Evolutionary conservation across 1,140 invertebrate genomes (phyloP).

Genomic region (Oscheius sp.): DNA sequence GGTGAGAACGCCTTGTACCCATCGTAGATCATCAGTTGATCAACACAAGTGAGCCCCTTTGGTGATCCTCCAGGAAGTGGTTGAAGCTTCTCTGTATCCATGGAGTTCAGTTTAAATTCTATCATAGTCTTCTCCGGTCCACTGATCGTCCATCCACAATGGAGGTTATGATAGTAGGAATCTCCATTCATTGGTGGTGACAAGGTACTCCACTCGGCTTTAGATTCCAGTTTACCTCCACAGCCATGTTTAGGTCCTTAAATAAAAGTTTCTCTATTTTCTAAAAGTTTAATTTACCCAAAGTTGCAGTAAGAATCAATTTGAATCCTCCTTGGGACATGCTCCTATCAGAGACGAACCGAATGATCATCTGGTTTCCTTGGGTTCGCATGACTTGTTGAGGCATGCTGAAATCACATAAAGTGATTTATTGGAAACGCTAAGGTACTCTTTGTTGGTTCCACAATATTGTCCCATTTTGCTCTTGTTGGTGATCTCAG

Average conservation of each 20-base stretch:
- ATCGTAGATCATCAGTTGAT: slow-evolving; percentile 51
- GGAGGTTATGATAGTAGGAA: slow-evolving; percentile 45
- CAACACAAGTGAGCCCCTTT: slow-evolving; percentile 9
- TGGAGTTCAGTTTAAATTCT: slow-evolving; percentile 39
- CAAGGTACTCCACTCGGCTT: slow-evolving; percentile 44
- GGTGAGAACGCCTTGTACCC: slow-evolving; percentile 52
- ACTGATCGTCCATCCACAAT: slow-evolving; percentile 51
- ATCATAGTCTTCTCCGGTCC: slow-evolving; percentile 28
- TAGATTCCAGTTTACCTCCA: slow-evolving; percentile 52
- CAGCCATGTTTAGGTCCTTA: slow-evolving; percentile 51
- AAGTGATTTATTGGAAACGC: background rate
- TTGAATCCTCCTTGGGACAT: slow-evolving; percentile 46
- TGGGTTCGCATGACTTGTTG: background rate
- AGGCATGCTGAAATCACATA: slow-evolving; percentile 14
- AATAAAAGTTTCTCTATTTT: slow-evolving; percentile 10
- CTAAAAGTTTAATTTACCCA: slow-evolving; percentile 30
- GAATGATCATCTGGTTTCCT: slow-evolving; percentile 43
- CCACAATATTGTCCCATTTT: slow-evolving; percentile 40
- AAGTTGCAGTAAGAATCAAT: slow-evolving; percentile 48
- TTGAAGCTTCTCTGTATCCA: slow-evolving; percentile 46
- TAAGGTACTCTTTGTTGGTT: background rate
- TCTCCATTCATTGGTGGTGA: slow-evolving; percentile 35
- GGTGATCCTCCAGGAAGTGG: slow-evolving; percentile 8
- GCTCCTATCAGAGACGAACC: slow-evolving; percentile 49
- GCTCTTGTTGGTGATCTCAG: background rate